Conservation (phyloP, 2,797 vertebrate species). For the Microctenopoma lineatum region DNA sequence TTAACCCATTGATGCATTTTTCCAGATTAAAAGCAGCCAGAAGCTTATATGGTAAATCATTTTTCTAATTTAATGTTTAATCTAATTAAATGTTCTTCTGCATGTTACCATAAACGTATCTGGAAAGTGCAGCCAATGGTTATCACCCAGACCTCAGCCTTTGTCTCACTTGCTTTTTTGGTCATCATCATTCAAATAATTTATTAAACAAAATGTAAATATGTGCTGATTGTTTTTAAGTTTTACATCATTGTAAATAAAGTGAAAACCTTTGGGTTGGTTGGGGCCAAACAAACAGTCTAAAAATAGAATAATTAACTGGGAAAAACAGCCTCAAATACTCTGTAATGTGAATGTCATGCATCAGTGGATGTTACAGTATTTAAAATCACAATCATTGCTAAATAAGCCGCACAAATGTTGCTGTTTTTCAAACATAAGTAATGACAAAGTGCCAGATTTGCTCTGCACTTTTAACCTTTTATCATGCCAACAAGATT, state of each 20-base stretch:
- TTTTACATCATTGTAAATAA: too few species aligned
- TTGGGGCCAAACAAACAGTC: too few species aligned
- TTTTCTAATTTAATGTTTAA: too few species aligned
- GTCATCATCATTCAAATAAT: background rate
- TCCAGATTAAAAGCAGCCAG: conserved; percentile 38
- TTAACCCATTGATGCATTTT: conserved; percentile 36
- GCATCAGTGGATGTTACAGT: too few species aligned
- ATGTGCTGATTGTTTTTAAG: background rate
- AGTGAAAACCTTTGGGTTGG: too few species aligned
- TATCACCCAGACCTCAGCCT: background rate
- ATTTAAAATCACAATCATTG: background rate
- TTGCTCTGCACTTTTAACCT: background rate
- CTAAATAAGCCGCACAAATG: background rate
- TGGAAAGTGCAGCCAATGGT: background rate
- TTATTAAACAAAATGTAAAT: background rate
- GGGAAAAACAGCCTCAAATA: too few species aligned
- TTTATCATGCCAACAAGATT: background rate
- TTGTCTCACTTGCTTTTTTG: too few species aligned
- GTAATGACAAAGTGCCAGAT: background rate
- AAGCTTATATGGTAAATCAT: background rate
- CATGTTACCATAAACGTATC: background rate
- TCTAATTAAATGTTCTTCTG: too few species aligned
- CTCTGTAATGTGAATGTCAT: too few species aligned
- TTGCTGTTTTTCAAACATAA: background rate
- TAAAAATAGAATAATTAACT: too few species aligned